These are phyloP conservation scores for Sebastes minor DNA, from an alignment of 2,797 vertebrate genomes.

Conservation along the genomic window DNA sequence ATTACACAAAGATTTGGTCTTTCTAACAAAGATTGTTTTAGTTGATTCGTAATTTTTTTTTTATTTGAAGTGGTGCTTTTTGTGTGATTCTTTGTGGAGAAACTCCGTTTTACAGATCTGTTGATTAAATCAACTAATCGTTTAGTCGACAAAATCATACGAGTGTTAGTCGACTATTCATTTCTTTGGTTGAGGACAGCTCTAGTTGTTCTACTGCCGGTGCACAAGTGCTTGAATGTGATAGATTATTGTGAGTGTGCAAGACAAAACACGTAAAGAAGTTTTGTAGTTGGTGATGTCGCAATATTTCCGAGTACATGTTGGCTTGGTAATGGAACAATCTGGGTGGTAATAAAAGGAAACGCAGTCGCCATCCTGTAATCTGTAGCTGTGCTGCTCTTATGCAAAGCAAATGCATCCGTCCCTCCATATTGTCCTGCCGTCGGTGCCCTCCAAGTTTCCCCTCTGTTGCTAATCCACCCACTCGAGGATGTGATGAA, in stretches of 20 bases:
- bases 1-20: too few relatives aligned
- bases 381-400: not conserved
- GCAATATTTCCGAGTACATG: not conserved
- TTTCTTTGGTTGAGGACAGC: not conserved
- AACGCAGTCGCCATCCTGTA: not conserved
- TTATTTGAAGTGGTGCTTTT: not conserved
- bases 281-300: not conserved
- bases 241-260: not conserved
- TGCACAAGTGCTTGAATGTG: not conserved
- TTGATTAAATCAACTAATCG: not conserved
- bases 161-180: too few relatives aligned
- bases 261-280: not conserved
- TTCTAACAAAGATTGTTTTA: too few relatives aligned
- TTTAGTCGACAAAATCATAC: not conserved
- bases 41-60: not conserved
- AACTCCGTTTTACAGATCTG: not conserved
- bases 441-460: conserved; percentile 31
- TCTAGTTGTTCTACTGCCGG: not conserved
- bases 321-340: not conserved
- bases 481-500: conserved; percentile 31
- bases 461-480: conserved; percentile 28
- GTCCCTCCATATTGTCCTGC: not conserved
- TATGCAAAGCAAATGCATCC: conserved; percentile 11
- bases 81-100: not conserved
- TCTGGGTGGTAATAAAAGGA: not conserved